These are phyloP conservation scores for Petaurus breviceps DNA, from an alignment of 2,113 vertebrate genomes.

Conservation along the genomic window DNA sequence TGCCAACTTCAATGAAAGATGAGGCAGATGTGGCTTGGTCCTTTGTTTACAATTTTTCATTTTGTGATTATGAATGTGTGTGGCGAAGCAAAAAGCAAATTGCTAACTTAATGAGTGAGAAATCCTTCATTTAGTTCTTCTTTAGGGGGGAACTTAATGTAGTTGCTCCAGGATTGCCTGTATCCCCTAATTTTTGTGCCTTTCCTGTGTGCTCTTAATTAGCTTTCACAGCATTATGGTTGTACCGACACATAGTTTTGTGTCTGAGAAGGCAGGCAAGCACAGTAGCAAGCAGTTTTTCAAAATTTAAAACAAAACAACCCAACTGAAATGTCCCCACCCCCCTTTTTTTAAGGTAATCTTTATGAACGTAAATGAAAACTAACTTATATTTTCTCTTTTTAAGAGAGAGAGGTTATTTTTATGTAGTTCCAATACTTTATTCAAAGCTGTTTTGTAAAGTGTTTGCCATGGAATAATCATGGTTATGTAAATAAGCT, in stretches of 20 bases:
- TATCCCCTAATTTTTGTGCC: not conserved
- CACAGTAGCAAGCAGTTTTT: conserved; percentile 24
- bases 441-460: conserved; percentile 69
- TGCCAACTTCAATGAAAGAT: not conserved
- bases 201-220: not conserved
- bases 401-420: conserved; percentile 46
- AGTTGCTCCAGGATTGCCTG: not conserved
- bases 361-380: conserved; percentile 53
- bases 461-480: conserved; percentile 57
- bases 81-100: not conserved
- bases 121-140: not conserved
- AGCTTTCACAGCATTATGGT: not conserved
- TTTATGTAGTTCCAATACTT: conserved; percentile 72
- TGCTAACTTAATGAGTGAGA: not conserved
- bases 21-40: not conserved
- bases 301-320: conserved; percentile 8
- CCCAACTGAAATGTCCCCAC: conserved; percentile 4
- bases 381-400: conserved; percentile 64
- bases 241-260: not conserved
- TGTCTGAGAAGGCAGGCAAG: not conserved
- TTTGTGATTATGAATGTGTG: not conserved
- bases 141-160: not conserved
- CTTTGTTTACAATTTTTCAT: not conserved
- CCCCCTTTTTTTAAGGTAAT: conserved; percentile 22
- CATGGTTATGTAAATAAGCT: conserved; percentile 77